These are phyloP conservation scores for Achroia grisella DNA, from an alignment of 1,140 invertebrate genomes.

Conservation along the genomic window DNA sequence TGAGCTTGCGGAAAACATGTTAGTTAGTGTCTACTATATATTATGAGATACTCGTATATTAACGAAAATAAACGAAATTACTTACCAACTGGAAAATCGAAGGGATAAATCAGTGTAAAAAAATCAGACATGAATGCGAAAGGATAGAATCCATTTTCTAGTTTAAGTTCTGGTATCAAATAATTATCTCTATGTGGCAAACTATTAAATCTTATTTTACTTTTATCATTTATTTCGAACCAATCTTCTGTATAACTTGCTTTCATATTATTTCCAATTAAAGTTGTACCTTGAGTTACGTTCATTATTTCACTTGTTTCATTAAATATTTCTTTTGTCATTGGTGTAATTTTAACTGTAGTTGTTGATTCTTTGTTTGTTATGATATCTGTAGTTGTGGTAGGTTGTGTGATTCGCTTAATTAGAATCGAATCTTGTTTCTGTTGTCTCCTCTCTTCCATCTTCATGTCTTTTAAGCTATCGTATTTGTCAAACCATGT, in stretches of 20 bases:
- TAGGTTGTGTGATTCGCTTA: slow-evolving; percentile 14
- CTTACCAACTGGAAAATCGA: slow-evolving; percentile 64
- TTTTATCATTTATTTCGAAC: slow-evolving; percentile 47
- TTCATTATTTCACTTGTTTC: slow-evolving; percentile 27
- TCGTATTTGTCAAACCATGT: slow-evolving; percentile 50
- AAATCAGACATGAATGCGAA: slow-evolving; percentile 61
- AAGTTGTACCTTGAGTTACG: slow-evolving; percentile 27
- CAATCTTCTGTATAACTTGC: slow-evolving; percentile 44
- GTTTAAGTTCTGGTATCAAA: slow-evolving; percentile 59
- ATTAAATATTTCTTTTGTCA: slow-evolving; percentile 47
- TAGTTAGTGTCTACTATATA: no score
- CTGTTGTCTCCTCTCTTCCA: slow-evolving; percentile 22
- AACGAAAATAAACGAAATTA: no score
- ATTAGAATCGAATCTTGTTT: slow-evolving; percentile 20
- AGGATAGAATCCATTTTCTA: slow-evolving; percentile 57
- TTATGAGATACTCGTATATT: no score
- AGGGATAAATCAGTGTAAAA: slow-evolving; percentile 59
- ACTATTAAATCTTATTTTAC: slow-evolving; percentile 61
- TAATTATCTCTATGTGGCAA: slow-evolving; percentile 59
- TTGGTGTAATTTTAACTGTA: slow-evolving; percentile 38
- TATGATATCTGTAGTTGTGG: slow-evolving; percentile 3
- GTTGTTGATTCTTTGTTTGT: slow-evolving; percentile 9
- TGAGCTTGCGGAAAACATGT: no score
- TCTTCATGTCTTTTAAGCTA: slow-evolving; percentile 30
- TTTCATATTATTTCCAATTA: slow-evolving; percentile 48